Base-by-base conservation (phyloP, 2,797 vertebrate genomes). In the Xerus rutilus region DNA sequence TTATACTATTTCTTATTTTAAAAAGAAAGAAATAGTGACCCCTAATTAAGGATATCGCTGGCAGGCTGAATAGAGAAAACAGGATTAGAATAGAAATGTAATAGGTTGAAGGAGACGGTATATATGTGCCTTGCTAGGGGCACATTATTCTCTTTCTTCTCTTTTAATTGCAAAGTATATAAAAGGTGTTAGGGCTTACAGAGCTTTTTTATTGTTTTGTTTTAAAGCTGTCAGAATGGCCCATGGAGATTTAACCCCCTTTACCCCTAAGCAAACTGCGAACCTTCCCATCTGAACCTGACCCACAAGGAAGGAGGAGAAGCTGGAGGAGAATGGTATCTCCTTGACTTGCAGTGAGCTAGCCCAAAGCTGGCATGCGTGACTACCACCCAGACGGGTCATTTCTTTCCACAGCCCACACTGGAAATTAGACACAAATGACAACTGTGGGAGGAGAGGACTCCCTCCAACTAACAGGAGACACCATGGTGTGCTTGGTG, bases 1-100 rank as follows among this genome's bases (percentile, higher is more conserved):
- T 96, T 95, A 73, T 39, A 32, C 28, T 32, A 7, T 47, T 95
- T 83, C 62, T 96, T 85, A 72, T 77, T 94, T 92, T 77, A 65
- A 59, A 83, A 95, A 93, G 83, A 89, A 95, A 89, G 62, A 81
- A 85, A 65, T 23, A 88, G 23, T 82, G 95, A 73, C 69, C 64
- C 65, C 21, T 90, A 79, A 82, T 95, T 93, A 74, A 74, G 72
- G 91, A 43, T 73, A 72, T 4, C 32, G 28, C 59, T 57, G 81
- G 65, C 35, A 47, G 90, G 49, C 81, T 77, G 1, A 10, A 35
- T 28, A 81, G 72, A 89, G 54, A 93, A 87, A 62, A 54, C 21
- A 49, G 20, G 43, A 12, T 9, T 15, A 30, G 52, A 70, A 30
- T 72, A 76, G 86, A 91, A 54, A 74, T 76, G n/a, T 15, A 57